These are phyloP conservation scores for Lichenostomus cassidix DNA, from an alignment of 2,113 vertebrate species.

Conservation along the genomic window DNA sequence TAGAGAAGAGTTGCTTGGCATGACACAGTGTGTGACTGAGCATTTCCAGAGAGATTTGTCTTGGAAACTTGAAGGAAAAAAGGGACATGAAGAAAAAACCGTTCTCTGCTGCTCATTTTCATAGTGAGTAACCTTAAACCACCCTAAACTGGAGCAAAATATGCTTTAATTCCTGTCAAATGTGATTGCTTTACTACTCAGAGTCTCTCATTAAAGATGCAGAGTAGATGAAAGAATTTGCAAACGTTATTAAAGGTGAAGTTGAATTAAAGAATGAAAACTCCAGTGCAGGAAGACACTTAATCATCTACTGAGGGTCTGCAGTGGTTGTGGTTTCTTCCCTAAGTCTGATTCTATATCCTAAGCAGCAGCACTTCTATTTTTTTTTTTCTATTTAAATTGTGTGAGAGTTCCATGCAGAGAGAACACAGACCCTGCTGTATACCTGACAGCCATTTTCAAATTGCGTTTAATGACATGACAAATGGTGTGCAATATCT, in stretches of 20 bases:
- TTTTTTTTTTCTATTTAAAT: not conserved
- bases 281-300: not conserved
- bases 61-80: not conserved
- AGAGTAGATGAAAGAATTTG: not conserved
- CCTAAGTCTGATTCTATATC: not conserved
- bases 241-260: not conserved
- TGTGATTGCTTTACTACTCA: not conserved
- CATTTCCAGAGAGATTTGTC: not conserved
- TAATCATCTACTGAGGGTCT: not conserved
- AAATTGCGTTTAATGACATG: slow-evolving; percentile 38
- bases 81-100: not conserved
- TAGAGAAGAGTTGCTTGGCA: not conserved
- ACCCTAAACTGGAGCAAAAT: not conserved
- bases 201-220: not conserved
- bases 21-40: not conserved
- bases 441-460: slow-evolving; percentile 15
- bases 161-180: not conserved
- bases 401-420: not conserved
- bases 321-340: not conserved
- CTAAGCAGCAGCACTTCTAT: not conserved
- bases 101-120: not conserved
- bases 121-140: not conserved
- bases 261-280: not conserved
- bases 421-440: not conserved
- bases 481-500: slow-evolving; percentile 10